Base-by-base conservation (phyloP, 2,888 invertebrate species). In the Acronicta psi region DNA sequence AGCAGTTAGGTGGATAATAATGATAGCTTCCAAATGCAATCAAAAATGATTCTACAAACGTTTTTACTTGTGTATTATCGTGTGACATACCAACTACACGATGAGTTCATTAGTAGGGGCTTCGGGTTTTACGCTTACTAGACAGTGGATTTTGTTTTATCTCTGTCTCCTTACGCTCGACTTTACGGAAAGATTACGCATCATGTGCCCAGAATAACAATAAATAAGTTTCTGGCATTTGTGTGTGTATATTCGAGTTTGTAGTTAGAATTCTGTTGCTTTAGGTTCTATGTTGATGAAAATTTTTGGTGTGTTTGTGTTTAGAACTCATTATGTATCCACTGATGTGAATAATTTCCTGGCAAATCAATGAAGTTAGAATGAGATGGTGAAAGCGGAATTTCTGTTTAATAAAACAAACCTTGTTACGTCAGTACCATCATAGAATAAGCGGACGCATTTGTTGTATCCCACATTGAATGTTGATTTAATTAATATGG, bases 131-230 rank as follows among this genome's bases (percentile, higher is more conserved):
- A 61, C 58, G 69, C 59, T 77, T 56, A 60, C 58, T 68, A 67
- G 66, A 59, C 69, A 66, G 31, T 64, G 59, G 40, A 23, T 62
- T 61, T 72, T 65, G 70, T 70, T 67, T 75, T 69, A 69, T 75
- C 65, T 72, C 45, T 25, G 44, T 17, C 18, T 60, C 61, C 58
- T 67, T 67, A 65, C 69, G 76, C 69, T 60, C 41, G 59, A 64
- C 59, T 69, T 65, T 57, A 69, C 63, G 60, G 61, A 67, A 67
- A 69, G 73, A 75, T 77, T 68, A 70, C 59, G 59, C 40, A 66
- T 75, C 47, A 62, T 57, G 54, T 74, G 71, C 64, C 57, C 41
- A 60, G 60, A 65, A 66, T 65, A 68, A 67, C 69, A 68, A 67
- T 69, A 68, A 69, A 79, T 74, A 72, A 68, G 54, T 51, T 61